Conservation (phyloP, 2,888 invertebrate genomes). For the Dynastes grantii region DNA sequence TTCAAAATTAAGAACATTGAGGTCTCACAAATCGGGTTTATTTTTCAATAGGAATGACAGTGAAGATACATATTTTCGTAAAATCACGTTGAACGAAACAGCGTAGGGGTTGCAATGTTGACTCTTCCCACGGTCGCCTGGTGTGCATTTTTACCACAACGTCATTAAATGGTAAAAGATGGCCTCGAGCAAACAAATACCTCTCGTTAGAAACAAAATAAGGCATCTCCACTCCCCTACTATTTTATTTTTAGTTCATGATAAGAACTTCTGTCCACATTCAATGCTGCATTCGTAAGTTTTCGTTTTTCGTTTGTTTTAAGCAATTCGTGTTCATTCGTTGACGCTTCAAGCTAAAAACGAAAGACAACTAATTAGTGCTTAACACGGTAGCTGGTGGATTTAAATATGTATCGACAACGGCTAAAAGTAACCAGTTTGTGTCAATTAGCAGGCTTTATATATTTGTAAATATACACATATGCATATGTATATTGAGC, state of each 20-base stretch:
- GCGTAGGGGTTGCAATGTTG: slow-evolving; percentile 53
- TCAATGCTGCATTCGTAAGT: neutral
- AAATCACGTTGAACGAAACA: slow-evolving; percentile 13
- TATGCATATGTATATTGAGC: too few species aligned
- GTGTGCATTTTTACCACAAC: slow-evolving; percentile 46
- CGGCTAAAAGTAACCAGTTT: neutral
- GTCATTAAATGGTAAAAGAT: slow-evolving; percentile 46
- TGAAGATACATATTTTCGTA: slow-evolving; percentile 11
- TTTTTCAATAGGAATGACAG: too few species aligned
- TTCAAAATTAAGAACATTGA: too few species aligned
- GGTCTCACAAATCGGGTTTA: too few species aligned
- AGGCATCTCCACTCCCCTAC: slow-evolving; percentile 13
- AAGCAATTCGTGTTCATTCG: slow-evolving; percentile 24
- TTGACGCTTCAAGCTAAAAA: slow-evolving; percentile 15
- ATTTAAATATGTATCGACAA: slow-evolving; percentile 31
- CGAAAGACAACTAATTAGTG: slow-evolving; percentile 14
- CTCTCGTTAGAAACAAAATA: slow-evolving; percentile 42
- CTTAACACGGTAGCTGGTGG: slow-evolving; percentile 20
- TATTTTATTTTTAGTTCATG: slow-evolving; percentile 34
- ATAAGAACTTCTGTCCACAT: slow-evolving; percentile 41
- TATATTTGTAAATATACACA: too few species aligned
- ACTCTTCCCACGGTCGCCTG: slow-evolving; percentile 53
- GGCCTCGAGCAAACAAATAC: slow-evolving; percentile 34
- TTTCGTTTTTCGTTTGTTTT: slow-evolving; percentile 27
- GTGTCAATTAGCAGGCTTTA: neutral